Evolutionary conservation across 2,888 invertebrate species (phyloP).

Genomic region (Incurvaria masculella): DNA sequence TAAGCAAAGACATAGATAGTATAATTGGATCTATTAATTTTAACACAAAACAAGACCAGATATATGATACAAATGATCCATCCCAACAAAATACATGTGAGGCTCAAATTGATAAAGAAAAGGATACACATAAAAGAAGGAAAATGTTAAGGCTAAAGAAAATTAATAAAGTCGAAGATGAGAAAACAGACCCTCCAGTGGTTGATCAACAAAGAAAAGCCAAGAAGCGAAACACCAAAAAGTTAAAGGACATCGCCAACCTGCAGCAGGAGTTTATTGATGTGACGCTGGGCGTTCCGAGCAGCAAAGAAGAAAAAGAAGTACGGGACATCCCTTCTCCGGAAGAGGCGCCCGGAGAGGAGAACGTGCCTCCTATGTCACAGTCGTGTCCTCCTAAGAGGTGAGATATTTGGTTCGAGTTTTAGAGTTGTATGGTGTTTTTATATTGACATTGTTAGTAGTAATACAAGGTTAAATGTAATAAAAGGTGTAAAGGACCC

Average conservation of each 20-base stretch:
- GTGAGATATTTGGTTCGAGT: no score
- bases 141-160: background rate
- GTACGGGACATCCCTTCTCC: constrained; percentile 38
- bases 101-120: no score
- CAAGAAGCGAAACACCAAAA: no score
- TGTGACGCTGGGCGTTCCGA: constrained; percentile 35
- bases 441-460: no score
- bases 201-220: no score
- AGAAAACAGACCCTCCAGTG: constrained; percentile 21
- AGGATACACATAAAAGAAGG: background rate
- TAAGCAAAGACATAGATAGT: background rate
- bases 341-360: constrained; percentile 24
- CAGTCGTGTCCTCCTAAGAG: constrained; percentile 43
- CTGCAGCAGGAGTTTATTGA: constrained; percentile 41
- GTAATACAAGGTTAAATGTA: no score
- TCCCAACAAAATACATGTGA: no score
- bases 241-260: constrained; percentile 38
- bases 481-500: no score
- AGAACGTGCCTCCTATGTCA: constrained; percentile 33
- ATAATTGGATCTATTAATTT: background rate
- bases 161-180: constrained; percentile 23
- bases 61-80: no score
- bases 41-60: background rate
- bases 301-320: constrained; percentile 21
- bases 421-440: no score